Base-by-base conservation (phyloP, 2,888 invertebrate species). In the Diadegma fenestrale region DNA sequence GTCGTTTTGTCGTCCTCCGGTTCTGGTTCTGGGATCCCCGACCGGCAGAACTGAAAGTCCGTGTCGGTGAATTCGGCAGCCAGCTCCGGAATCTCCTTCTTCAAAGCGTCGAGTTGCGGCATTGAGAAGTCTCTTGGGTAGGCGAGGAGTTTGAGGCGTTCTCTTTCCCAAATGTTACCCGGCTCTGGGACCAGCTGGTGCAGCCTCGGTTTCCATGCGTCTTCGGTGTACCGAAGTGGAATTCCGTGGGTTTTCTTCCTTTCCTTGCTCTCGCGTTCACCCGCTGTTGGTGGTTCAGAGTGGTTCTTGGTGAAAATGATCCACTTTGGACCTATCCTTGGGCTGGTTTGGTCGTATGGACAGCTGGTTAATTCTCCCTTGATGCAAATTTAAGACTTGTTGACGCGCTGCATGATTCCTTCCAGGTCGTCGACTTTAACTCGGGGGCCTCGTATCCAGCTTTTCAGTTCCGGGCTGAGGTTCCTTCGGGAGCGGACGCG, bases 1-100 rank as follows among this genome's bases (percentile, higher is more conserved):
- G 14, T 72, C 61, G 17, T 68, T 54, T n/a, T 54, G n/a, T n/a
- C n/a, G n/a, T 79, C 58, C 3, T 79, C 71, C 5, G 71, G 79
- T 30, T 54, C 58, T 37, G 58, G 63, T 7, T 79, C n/a, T 10
- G n/a, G n/a, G n/a, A n/a, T n/a, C n/a, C n/a, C n/a, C n/a, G n/a
- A n/a, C n/a, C n/a, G n/a, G n/a, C n/a, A n/a, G n/a, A n/a, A n/a
- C n/a, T n/a, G n/a, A n/a, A n/a, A n/a, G n/a, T n/a, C n/a, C n/a
- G n/a, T n/a, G n/a, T n/a, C n/a, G n/a, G n/a, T n/a, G n/a, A n/a
- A n/a, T n/a, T n/a, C n/a, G n/a, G n/a, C n/a, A n/a, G n/a, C n/a
- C n/a, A n/a, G n/a, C n/a, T n/a, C n/a, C n/a, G n/a, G n/a, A n/a
- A n/a, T n/a, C n/a, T n/a, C n/a, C n/a, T n/a, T n/a, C n/a, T n/a